Evolutionary conservation across 2,797 vertebrate species (phyloP), one percentile per base, ranked within the genome.

Genomic region (Microctenopoma steveboyesi): DNA sequence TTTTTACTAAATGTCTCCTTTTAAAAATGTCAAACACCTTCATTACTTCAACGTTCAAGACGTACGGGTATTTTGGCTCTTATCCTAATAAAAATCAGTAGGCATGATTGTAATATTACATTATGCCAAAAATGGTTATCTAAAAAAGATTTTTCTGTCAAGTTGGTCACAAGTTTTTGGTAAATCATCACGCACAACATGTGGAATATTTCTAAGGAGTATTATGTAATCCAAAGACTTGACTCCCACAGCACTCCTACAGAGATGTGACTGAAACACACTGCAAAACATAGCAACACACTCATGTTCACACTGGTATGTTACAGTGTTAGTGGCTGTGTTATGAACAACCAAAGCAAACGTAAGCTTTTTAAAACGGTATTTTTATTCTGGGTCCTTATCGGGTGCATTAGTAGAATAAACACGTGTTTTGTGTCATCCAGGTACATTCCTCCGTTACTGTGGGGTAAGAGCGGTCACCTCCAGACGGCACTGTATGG

Each of bases 381-480:
- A 22, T 22, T 22, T 22, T 22, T 22, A 22, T 22, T 22, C 25
- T 39, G 11, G 18, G 27, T 46, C 40, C 5, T 45, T 42, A 42
- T 45, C 1, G 3, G 48, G n/a, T 2, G 39, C 33, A 16, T 52
- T 15, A 5, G 51, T 18, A 28, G 7, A 30, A 37, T 37, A 10
- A 64, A n/a, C 22, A 69, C 42, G 27, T 64, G 14, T 62, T 72
- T 79, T 81, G 12, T 84, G 18, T 76, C 72, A 69, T 68, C 1
- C 87, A 99, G 98, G 86, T 99, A 99, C 83, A 95, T 99, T 90
- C 97, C 98, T 48, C 98, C 98, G 0, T 81, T 99, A 79, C 94
- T 99, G 76, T 99, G 98, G 98, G 97, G 97, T 1, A 99, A 99
- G 81, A 99, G 97, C 16, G 98, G 98, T 63, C 98, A 99, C 82